Percentiles rank a stretch among this genome's conserved stretches.
These are phyloP conservation scores for Epicauta chinensis DNA, from an alignment of 1,140 invertebrate species.

Conservation along the genomic window DNA sequence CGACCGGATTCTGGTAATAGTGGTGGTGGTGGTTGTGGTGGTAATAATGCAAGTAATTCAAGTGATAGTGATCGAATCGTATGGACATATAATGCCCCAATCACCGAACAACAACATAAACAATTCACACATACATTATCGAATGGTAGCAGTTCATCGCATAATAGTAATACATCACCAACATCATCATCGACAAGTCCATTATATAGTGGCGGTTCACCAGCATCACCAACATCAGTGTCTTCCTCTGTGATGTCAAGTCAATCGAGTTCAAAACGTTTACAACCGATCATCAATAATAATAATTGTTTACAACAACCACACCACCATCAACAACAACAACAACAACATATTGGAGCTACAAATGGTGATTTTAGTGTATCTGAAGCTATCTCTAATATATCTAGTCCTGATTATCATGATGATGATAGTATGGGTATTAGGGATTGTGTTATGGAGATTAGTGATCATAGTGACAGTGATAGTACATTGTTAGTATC, in stretches of 20 bases:
- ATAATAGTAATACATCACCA: constrained; percentile 52
- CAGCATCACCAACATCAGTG: constrained; percentile 74
- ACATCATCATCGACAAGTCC: constrained; percentile 54
- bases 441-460: constrained; percentile 70
- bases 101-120: constrained; percentile 43
- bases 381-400: constrained; percentile 75
- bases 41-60: not conserved
- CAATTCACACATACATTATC: constrained; percentile 47
- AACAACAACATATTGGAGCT: not conserved
- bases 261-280: constrained; percentile 41
- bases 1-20: constrained; percentile 50
- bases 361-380: constrained; percentile 59
- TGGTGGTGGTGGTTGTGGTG: constrained; percentile 5
- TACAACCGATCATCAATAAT: constrained; percentile 9
- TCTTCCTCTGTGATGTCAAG: constrained; percentile 81
- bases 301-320: constrained; percentile 24
- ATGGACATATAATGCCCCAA: constrained; percentile 86
- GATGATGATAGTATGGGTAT: constrained; percentile 64
- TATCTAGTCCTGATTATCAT: constrained; percentile 80
- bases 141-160: constrained; percentile 52
- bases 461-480: constrained; percentile 79
- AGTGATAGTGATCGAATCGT: constrained; percentile 62
- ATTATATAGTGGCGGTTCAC: constrained; percentile 56
- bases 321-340: not conserved
- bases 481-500: constrained; percentile 70